A percentile compares a stretch with the other conserved stretches of the same genome.
These are phyloP conservation scores for Drosophila mimetica DNA, from an alignment of 2,888 invertebrate genomes.

Conservation along the genomic window DNA sequence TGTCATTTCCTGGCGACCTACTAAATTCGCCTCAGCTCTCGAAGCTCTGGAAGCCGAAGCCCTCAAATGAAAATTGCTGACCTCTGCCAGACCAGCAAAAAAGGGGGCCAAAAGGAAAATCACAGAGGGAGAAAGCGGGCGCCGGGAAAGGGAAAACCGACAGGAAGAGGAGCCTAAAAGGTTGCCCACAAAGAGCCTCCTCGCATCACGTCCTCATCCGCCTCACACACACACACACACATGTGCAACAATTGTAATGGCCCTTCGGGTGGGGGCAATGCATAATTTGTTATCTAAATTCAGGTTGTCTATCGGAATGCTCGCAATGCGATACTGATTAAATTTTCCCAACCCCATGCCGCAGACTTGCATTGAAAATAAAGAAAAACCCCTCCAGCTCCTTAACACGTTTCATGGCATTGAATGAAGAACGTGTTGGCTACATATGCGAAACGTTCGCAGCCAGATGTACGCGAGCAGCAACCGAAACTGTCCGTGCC, in stretches of 20 bases:
- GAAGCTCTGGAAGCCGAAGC: conserved; percentile 6
- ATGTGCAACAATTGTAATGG: conserved; percentile 64
- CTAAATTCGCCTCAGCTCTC: conserved; percentile 52
- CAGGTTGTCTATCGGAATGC: conserved; percentile 78
- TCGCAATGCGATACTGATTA: conserved; percentile 81
- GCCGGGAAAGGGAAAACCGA: too few species aligned
- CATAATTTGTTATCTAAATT: conserved; percentile 83
- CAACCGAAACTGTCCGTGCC: conserved; percentile 42
- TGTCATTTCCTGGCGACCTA: conserved; percentile 75
- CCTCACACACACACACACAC: not conserved
- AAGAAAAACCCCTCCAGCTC: conserved; percentile 65
- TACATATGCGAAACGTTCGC: conserved; percentile 42
- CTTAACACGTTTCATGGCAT: conserved; percentile 74
- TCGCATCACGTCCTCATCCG: conserved; percentile 44
- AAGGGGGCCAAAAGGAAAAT: not conserved
- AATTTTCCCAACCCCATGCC: conserved; percentile 56
- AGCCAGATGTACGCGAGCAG: conserved; percentile 31
- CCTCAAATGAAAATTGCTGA: conserved; percentile 72
- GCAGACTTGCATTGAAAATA: conserved; percentile 67
- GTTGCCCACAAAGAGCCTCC: conserved; percentile 48
- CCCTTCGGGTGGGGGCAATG: conserved; percentile 49
- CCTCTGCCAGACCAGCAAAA: conserved; percentile 50
- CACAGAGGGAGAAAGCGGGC: not conserved
- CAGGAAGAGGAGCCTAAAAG: conserved; percentile 41
- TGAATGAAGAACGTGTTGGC: conserved; percentile 71